Base-by-base conservation (phyloP, 2,797 vertebrate genomes). In the Macroramphosus scolopax region DNA sequence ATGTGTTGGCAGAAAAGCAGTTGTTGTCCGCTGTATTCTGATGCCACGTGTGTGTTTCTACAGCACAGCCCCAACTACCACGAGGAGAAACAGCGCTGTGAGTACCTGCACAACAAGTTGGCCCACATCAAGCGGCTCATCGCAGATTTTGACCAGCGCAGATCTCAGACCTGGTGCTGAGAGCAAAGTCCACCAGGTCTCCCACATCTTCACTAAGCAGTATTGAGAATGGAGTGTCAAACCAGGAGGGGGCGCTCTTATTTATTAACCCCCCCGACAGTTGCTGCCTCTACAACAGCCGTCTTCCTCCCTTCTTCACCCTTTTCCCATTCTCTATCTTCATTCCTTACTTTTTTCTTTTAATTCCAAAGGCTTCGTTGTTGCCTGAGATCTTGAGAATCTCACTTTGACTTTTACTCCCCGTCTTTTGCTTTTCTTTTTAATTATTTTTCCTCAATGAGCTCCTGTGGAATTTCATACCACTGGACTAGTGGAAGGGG, bases 31-130 rank as follows among this genome's bases (percentile, higher is more conserved):
- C 20, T 3, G 20, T 6, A 22, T 22, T 40, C 24, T 65, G 14
- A 54, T n/a, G 3, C 22, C 11, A 13, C 40, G 1, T 45, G 2
- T 18, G 17, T 40, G 5, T 36, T 22, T 33, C 26, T 43, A 29
- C 77, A 95, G 92, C 88, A 91, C 41, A 92, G 84, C 60, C 93
- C 94, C 28, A 93, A 87, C 83, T 95, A 93, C 78, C 86, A 90
- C 8, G 87, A 90, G 67, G 89, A 93, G 85, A 97, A 96, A 53
- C 88, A 86, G 33, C 92, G 92, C 81, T 95, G 92, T 42, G 88
- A 93, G 68, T 95, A 95, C 75, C 91, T 96, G 82, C 93, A 96
- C 87, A 92, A 92, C 78, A 95, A 95, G 87, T 80, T 95, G 85
- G 91, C 92, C 72, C 93, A 94, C 77, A 95, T 95, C 82, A 95